Evolutionary conservation across 2,888 invertebrate species (phyloP), one percentile per base, ranked within the genome.

Genomic region (Drosophila birchii): DNA sequence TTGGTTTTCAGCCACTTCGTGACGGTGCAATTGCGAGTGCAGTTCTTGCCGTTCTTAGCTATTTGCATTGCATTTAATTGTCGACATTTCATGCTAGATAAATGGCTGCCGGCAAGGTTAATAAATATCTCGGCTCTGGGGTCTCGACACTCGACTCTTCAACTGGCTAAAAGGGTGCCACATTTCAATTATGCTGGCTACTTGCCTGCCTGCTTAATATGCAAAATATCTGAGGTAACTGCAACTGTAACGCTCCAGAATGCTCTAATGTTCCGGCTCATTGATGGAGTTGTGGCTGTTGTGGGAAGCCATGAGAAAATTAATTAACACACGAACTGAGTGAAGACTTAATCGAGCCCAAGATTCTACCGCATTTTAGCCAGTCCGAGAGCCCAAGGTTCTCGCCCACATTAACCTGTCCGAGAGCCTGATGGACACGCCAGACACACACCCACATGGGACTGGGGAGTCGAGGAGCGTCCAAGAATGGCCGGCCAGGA

Each of bases 1-100:
- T 36, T 45, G 41, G 34, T 16, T 34, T 34, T 41, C 41, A 34
- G 47, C 26, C 74, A 75, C 70, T 87, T 83, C 83, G 83, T 83
- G 83, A 83, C 88, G 76, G 49, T 57, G 80, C 82, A 78, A 78
- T 68, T 85, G 68, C 68, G 78, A 61, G 67, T 69, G 70, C 58
- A 71, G 60, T 76, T 75, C 75, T 70, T 63, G 64, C 63, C 63
- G 70, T 75, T 69, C 79, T 77, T 84, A 32, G 44, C 43, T 47
- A 61, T 62, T 69, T 85, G 76, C 80, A 80, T 82, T 83, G 83
- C 83, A 88, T 83, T 88, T 86, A 82, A 88, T 80, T 86, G 80
- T 71, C 72, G 88, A 82, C 83, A 88, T 86, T 83, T 86, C 74
- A 88, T 76, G 83, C 80, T 78, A 82, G 71, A 83, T 88, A 88